Evolutionary conservation across 92 coral and sea anemone genomes (phyloP), one percentile per base, ranked within the genome.

Genomic region (Galaxea fascicularis): DNA sequence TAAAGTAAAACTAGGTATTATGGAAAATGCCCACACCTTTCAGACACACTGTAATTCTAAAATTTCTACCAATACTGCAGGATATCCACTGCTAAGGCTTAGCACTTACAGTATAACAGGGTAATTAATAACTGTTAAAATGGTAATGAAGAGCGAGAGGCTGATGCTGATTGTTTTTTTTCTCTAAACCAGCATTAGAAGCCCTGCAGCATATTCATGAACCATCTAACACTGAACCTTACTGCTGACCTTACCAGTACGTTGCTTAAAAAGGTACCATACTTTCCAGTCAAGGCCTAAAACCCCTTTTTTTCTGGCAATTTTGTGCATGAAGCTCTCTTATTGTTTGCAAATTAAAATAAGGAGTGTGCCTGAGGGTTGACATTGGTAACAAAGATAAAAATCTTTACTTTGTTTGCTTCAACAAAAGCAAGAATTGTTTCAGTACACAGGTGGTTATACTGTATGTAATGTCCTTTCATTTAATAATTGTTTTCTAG

Each of bases 161-260:
- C 41, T 6, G 7, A 66, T 45, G 28, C 72, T 66, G 72, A 66
- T 66, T 66, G 41, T n/a, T 24, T 21, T 66, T 66, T 66, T 18
- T 4, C 58, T 73, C 25, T 39, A 8, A 47, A 71, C 26, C 76
- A 71, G 51, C 27, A 71, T 71, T 71, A 46, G 53, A 35, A 10
- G 52, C 76, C 39, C 56, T 71, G 76, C 51, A 71, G 51, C 56
- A 46, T 21, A 35, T 71, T 35, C 76, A 71, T 71, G 44, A 71
- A 46, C 52, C 76, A 71, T 71, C 29, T 28, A 52, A 52, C 60
- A 52, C 47, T 41, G 77, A 73, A 24, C 77, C 60, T 20, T 73
- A 28, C 56, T 73, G 14, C 77, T 73, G 60, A 73, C 77, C 18
- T 73, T 73, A 73, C 58, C 77, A 28, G 77, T 73, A 73, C 17